A percentile compares a stretch with the other conserved stretches of the same genome.
These are phyloP conservation scores for Pimephales promelas DNA, from an alignment of 2,113 vertebrate genomes.

Conservation along the genomic window DNA sequence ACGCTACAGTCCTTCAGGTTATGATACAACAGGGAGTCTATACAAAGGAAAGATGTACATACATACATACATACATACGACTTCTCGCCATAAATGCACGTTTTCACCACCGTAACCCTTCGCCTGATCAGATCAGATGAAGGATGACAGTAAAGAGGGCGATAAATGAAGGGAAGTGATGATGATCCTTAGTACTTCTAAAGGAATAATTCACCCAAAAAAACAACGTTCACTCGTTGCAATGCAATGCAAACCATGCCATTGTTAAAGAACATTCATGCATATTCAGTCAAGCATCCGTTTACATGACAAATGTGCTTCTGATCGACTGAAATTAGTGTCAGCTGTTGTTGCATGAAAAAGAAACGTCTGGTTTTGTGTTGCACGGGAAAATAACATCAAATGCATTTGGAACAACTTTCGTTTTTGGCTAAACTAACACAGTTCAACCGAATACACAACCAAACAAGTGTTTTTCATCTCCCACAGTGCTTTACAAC, in stretches of 20 bases:
- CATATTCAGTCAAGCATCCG: no score
- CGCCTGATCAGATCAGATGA: slow-evolving; percentile 50
- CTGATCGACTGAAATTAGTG: neutral
- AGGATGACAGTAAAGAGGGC: slow-evolving; percentile 57
- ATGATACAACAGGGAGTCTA: slow-evolving; percentile 87
- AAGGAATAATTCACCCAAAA: neutral
- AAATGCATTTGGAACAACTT: neutral
- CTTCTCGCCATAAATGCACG: no score
- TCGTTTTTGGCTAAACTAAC: neutral
- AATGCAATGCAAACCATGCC: neutral
- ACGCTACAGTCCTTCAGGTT: slow-evolving; percentile 85
- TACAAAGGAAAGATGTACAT: slow-evolving; percentile 87
- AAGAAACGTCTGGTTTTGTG: neutral
- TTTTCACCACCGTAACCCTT: slow-evolving; percentile 65
- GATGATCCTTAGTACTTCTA: neutral
- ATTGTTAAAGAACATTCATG: no score
- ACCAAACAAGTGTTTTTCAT: neutral
- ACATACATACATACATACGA: slow-evolving; percentile 65
- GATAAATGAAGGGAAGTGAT: no score
- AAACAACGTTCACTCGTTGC: neutral
- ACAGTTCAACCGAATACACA: neutral
- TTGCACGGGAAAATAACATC: neutral
- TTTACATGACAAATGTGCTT: no score
- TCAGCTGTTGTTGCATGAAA: neutral
- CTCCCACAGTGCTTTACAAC: slow-evolving; percentile 5